phyloP scores from a whole-genome alignment of 37 sponge, comb jelly and placozoan genomes.

The Axinella damicornis region DNA sequence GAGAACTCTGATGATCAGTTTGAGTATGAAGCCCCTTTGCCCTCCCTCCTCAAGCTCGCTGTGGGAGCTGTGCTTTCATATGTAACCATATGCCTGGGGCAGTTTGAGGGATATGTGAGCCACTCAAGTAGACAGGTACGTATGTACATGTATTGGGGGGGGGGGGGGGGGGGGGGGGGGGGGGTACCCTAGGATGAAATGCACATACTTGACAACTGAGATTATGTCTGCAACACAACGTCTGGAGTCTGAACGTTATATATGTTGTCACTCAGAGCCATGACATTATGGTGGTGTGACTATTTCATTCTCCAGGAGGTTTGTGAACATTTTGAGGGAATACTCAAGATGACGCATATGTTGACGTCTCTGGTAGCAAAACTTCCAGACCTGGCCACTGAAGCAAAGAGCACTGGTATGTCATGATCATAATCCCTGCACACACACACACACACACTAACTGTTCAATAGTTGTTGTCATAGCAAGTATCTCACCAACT shows the following conservation, averaged over 20 bases:
- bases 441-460: too few species aligned
- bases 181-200: too few species aligned
- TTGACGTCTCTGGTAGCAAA: conserved; percentile 39
- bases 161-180: too few species aligned
- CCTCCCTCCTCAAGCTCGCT: background rate
- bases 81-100: conserved; percentile 26
- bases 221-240: too few species aligned
- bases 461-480: too few species aligned
- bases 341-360: conserved; percentile 44
- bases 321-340: conserved; percentile 58
- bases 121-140: conserved; percentile 35
- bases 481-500: too few species aligned
- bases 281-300: too few species aligned
- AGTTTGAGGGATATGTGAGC: conserved; percentile 57
- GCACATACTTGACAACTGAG: too few species aligned
- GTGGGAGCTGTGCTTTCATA: background rate
- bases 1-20: too few species aligned
- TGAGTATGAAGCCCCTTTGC: background rate
- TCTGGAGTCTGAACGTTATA: too few species aligned
- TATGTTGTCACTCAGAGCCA: too few species aligned
- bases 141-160: too few species aligned
- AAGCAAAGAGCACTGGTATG: conserved; percentile 18
- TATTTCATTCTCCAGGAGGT: conserved; percentile 20
- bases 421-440: background rate
- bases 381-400: conserved; percentile 1